Percentiles rank a stretch among this genome's conserved stretches.
Conservation (phyloP, 2,888 invertebrate genomes). For the Leptopilina drosophilae region DNA sequence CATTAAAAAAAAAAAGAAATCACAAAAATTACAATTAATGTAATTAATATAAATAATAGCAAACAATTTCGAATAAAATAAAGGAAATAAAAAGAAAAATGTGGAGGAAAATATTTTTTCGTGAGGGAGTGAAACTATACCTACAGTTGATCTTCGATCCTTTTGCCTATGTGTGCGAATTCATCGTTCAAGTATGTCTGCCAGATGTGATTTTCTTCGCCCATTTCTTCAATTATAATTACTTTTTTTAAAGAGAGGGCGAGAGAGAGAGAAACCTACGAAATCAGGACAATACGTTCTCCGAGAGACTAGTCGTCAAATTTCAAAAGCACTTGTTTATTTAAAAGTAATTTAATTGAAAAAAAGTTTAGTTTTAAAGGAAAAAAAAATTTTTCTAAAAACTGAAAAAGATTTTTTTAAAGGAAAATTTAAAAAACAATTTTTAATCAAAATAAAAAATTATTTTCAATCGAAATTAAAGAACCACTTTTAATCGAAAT, state of each 20-base stretch:
- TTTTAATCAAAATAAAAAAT: not conserved
- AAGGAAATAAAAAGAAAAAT: no score
- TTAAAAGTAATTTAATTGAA: not conserved
- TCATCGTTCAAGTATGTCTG: conserved; percentile 29
- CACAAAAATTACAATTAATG: no score
- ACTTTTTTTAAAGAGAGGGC: not conserved
- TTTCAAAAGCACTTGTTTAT: not conserved
- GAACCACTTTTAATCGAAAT: no score
- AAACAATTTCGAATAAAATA: no score
- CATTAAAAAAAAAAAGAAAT: no score
- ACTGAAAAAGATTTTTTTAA: no score
- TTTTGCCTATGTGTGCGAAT: conserved; percentile 32
- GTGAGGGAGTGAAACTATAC: conserved; percentile 9
- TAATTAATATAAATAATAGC: no score
- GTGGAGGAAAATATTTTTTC: not conserved
- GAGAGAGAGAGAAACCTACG: not conserved
- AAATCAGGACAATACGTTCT: conserved; percentile 6
- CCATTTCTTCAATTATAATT: conserved; percentile 28
- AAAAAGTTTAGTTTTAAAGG: not conserved
- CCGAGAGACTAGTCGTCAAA: not conserved
- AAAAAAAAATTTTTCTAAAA: not conserved
- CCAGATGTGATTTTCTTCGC: conserved; percentile 27
- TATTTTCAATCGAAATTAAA: no score
- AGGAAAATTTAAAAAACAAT: no score
- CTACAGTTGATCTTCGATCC: conserved; percentile 23